phyloP scores from a whole-genome alignment of 2,888 invertebrate species.

The Drepana falcataria region DNA sequence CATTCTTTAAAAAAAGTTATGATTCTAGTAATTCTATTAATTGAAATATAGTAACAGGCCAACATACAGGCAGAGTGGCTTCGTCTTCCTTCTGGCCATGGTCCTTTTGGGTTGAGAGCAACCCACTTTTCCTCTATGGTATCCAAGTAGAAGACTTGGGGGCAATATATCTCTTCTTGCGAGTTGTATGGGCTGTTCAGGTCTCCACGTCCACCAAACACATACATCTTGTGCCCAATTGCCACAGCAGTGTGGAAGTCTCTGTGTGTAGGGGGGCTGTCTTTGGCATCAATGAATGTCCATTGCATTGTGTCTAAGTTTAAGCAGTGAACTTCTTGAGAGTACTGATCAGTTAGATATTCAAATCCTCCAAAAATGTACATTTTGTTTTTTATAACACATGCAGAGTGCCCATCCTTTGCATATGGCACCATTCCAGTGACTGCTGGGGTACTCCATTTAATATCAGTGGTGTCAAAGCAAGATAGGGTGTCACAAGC shows the following conservation, averaged over 20 bases:
- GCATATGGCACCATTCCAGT: slow-evolving; percentile 87
- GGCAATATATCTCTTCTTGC: slow-evolving; percentile 87
- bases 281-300: slow-evolving; percentile 81
- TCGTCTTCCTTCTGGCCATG: slow-evolving; percentile 87
- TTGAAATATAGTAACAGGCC: slow-evolving; percentile 1
- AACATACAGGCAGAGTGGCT: slow-evolving; percentile 92
- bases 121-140: slow-evolving; percentile 84
- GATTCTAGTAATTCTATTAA: not conserved
- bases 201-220: slow-evolving; percentile 94
- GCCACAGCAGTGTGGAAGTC: slow-evolving; percentile 94
- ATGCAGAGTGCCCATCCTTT: slow-evolving; percentile 95
- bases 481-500: slow-evolving; percentile 89
- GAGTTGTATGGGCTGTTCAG: slow-evolving; percentile 71
- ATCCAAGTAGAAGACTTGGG: slow-evolving; percentile 87
- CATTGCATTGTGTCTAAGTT: slow-evolving; percentile 86
- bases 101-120: slow-evolving; percentile 78
- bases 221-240: slow-evolving; percentile 87
- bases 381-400: slow-evolving; percentile 88
- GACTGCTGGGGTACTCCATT: slow-evolving; percentile 83
- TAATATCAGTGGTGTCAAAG: slow-evolving; percentile 85
- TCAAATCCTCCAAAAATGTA: slow-evolving; percentile 95
- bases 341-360: slow-evolving; percentile 88
- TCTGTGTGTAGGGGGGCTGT: slow-evolving; percentile 83
- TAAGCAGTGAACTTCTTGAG: slow-evolving; percentile 86
- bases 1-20: no score